A percentile compares a stretch with the other conserved stretches of the same genome.
These are phyloP conservation scores for Pyrgus malvae DNA, from an alignment of 2,888 invertebrate genomes.

Conservation along the genomic window DNA sequence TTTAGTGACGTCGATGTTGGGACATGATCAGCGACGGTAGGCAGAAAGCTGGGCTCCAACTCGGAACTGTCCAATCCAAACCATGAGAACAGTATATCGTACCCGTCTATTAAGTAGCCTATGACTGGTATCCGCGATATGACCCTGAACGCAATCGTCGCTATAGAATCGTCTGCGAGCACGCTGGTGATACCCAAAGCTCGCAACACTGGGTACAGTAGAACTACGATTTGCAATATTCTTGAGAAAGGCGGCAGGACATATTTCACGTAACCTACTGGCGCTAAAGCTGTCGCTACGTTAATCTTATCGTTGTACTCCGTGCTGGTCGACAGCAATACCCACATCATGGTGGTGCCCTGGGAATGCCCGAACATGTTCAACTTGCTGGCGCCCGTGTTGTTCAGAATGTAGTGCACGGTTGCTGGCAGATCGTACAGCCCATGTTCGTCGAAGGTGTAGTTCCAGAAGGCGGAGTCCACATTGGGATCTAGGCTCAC, in stretches of 20 bases:
- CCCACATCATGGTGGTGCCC: conserved; percentile 80
- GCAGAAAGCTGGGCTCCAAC: conserved; percentile 18
- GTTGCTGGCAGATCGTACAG: conserved; percentile 85
- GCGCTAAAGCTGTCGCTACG: conserved; percentile 75
- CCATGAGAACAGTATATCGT: neutral
- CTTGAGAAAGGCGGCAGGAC: conserved; percentile 41
- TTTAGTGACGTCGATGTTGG: conserved; percentile 1
- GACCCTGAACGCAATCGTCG: neutral
- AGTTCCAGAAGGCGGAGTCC: conserved; percentile 68
- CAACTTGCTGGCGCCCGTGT: conserved; percentile 74
- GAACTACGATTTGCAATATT: conserved; percentile 44
- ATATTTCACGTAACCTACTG: conserved; percentile 71
- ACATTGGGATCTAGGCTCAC: conserved; percentile 47
- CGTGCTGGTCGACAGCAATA: conserved; percentile 70
- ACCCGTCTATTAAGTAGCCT: neutral
- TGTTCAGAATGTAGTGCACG: conserved; percentile 49
- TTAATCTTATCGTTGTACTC: conserved; percentile 80
- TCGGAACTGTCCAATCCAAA: neutral
- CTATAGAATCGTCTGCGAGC: conserved; percentile 1
- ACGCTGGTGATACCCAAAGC: neutral
- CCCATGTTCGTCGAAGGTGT: conserved; percentile 86
- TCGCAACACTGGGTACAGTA: neutral
- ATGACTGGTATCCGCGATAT: neutral
- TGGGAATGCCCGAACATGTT: conserved; percentile 86
- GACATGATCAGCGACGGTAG: neutral